Conservation (phyloP, 2,113 vertebrate genomes). For the Corythoichthys haematopterus region DNA sequence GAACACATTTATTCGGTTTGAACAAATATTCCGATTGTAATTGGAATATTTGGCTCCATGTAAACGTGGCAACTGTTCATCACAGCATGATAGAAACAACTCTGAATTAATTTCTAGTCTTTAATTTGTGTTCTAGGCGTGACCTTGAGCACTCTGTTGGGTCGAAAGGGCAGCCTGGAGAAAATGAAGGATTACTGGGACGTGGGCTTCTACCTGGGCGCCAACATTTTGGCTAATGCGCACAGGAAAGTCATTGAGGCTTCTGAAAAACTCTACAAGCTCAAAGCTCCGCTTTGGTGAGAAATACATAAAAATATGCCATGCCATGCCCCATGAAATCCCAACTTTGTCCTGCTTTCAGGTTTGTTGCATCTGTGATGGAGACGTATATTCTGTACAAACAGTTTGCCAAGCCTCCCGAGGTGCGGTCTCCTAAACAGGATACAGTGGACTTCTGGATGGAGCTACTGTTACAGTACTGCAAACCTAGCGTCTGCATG, state of each 20-base stretch:
- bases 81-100: no score
- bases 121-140: slow-evolving; percentile 68
- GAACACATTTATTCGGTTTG: no score
- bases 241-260: slow-evolving; percentile 80
- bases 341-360: slow-evolving; percentile 30
- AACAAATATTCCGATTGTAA: no score
- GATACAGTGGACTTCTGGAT: slow-evolving; percentile 83
- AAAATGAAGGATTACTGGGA: slow-evolving; percentile 92
- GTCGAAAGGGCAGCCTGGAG: slow-evolving; percentile 81
- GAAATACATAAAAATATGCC: slow-evolving; percentile 10
- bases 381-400: slow-evolving; percentile 85
- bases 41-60: no score
- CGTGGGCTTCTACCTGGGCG: slow-evolving; percentile 86
- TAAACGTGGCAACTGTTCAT: no score
- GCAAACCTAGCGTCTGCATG: slow-evolving; percentile 68
- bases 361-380: slow-evolving; percentile 86
- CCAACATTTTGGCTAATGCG: slow-evolving; percentile 80
- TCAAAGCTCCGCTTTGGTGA: slow-evolving; percentile 85
- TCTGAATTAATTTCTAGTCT: not conserved
- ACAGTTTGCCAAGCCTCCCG: slow-evolving; percentile 71
- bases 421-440: slow-evolving; percentile 61
- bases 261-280: slow-evolving; percentile 84
- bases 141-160: slow-evolving; percentile 82
- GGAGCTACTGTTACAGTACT: slow-evolving; percentile 77
- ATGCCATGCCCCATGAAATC: not conserved